These are phyloP conservation scores for Trachymyrmex cornetzi DNA, from an alignment of 1,140 invertebrate genomes.

Conservation along the genomic window DNA sequence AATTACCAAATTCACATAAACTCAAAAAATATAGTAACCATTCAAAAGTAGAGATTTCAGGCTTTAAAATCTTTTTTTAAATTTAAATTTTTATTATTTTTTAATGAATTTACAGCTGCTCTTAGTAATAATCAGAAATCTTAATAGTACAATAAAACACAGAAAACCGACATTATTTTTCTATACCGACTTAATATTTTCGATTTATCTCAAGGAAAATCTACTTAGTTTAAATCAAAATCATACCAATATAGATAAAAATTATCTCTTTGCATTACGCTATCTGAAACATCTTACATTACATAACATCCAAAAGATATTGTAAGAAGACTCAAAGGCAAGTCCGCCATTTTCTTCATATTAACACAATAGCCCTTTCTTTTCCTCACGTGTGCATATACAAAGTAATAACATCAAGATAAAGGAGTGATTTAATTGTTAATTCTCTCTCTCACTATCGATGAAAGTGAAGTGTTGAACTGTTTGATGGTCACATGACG, in stretches of 20 bases:
- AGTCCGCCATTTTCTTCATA: background rate
- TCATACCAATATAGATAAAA: background rate
- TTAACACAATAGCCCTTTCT: background rate
- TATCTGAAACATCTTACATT: background rate
- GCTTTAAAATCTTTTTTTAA: too few relatives aligned
- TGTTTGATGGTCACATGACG: conserved; percentile 24
- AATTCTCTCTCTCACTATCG: conserved; percentile 25
- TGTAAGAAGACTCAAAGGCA: background rate
- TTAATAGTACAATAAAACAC: too few relatives aligned
- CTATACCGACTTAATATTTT: background rate
- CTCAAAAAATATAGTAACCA: too few relatives aligned
- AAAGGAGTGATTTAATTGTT: conserved; percentile 46
- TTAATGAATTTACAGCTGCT: too few relatives aligned
- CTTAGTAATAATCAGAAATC: too few relatives aligned
- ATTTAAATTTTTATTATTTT: too few relatives aligned
- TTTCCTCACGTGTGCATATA: background rate
- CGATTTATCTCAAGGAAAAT: background rate
- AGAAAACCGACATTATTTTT: too few relatives aligned
- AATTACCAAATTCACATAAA: too few relatives aligned
- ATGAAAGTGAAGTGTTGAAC: conserved; percentile 8
- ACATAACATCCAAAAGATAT: background rate
- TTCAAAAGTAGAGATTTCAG: too few relatives aligned
- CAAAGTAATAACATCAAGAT: background rate
- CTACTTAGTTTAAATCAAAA: background rate
- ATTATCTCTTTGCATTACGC: too few relatives aligned